phyloP scores from a whole-genome alignment of 2,113 vertebrate genomes.

The Delphinapterus leucas region DNA sequence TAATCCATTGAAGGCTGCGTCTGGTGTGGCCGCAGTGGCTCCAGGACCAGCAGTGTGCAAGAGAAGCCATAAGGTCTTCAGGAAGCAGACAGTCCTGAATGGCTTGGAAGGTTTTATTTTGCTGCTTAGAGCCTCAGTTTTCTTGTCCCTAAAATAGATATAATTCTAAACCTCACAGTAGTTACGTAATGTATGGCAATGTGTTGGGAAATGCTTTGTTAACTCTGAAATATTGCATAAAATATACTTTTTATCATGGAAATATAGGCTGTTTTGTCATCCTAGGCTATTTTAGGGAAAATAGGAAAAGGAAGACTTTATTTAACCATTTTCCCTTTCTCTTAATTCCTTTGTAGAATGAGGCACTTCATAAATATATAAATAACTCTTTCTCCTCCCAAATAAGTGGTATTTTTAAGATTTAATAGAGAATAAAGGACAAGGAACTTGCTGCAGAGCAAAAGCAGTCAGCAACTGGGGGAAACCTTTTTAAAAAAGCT shows the following conservation, averaged over 20 bases:
- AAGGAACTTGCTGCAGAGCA: background rate
- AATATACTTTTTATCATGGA: background rate
- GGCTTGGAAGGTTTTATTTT: background rate
- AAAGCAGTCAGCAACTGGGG: background rate
- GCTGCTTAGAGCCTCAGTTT: background rate
- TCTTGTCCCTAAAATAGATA: background rate
- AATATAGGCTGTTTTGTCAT: background rate
- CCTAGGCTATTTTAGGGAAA: background rate
- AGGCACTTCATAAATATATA: background rate
- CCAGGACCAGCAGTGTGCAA: too few relatives aligned
- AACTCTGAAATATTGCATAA: background rate
- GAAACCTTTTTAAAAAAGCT: background rate
- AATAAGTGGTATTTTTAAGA: conserved; percentile 9
- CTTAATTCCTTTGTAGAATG: conserved; percentile 5
- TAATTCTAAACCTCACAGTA: background rate
- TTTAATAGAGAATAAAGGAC: conserved; percentile 20
- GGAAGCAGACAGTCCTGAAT: background rate
- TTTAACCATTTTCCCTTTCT: conserved; percentile 28
- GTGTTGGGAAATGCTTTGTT: conserved; percentile 17
- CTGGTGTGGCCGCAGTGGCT: background rate
- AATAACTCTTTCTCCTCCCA: background rate
- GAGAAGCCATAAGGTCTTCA: background rate
- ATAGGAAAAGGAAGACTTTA: background rate
- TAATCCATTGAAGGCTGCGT: background rate
- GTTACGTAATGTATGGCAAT: background rate